A percentile compares a stretch with the other conserved stretches of the same genome.
These are phyloP conservation scores for Chaetodon trifascialis DNA, from an alignment of 2,113 vertebrate genomes.

Conservation along the genomic window DNA sequence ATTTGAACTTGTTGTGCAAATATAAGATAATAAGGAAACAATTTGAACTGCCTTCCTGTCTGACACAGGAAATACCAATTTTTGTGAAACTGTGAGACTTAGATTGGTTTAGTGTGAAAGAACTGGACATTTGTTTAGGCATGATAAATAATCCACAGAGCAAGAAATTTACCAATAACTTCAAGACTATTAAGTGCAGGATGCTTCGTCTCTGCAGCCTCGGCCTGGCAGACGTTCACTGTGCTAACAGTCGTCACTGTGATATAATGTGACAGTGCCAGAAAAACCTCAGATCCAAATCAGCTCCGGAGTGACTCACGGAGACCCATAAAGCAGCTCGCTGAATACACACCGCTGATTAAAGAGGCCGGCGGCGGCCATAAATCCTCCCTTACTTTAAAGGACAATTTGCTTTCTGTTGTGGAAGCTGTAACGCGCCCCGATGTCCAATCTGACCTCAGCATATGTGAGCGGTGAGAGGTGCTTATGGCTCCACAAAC, in stretches of 20 bases:
- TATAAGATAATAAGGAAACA: too few species aligned
- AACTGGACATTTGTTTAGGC: neutral
- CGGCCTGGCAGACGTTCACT: constrained; percentile 22
- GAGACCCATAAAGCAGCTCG: constrained; percentile 34
- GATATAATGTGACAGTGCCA: constrained; percentile 40
- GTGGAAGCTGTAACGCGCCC: constrained; percentile 52
- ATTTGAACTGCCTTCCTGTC: too few species aligned
- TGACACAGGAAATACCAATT: too few species aligned
- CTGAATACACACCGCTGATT: constrained; percentile 46
- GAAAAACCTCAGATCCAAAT: constrained; percentile 40
- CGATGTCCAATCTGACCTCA: constrained; percentile 46
- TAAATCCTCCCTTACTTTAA: constrained; percentile 57
- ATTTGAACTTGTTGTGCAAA: neutral
- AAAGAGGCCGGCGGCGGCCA: constrained; percentile 26
- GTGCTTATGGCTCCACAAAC: neutral
- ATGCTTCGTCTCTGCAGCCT: neutral
- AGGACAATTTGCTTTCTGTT: constrained; percentile 38
- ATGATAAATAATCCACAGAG: neutral
- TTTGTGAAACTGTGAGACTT: neutral
- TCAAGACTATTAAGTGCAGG: neutral
- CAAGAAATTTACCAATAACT: neutral
- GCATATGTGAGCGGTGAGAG: constrained; percentile 51
- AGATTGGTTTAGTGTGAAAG: neutral
- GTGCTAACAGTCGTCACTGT: constrained; percentile 31
- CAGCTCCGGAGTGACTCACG: constrained; percentile 39